A percentile compares a stretch with the other conserved stretches of the same genome.
Conservation (phyloP, 2,888 invertebrate genomes). For the Andrena dorsata region DNA sequence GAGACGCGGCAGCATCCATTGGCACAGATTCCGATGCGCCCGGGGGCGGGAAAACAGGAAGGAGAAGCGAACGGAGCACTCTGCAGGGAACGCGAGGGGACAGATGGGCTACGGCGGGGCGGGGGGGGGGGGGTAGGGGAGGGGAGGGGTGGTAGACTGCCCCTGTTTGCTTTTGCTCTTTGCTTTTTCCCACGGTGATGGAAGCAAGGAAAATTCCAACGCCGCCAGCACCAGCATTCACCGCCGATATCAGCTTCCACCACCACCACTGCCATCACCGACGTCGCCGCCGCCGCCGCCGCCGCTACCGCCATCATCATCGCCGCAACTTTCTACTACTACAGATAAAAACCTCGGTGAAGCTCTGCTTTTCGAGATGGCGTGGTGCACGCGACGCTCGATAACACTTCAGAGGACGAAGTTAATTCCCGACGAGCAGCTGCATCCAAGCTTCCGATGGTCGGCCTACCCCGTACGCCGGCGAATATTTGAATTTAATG, state of each 20-base stretch:
- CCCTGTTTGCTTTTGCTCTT: constrained; percentile 72
- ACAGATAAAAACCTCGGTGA: constrained; percentile 51
- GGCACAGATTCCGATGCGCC: constrained; percentile 78
- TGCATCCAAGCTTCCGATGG: constrained; percentile 37
- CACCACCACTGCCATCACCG: constrained; percentile 21
- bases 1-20: constrained; percentile 77
- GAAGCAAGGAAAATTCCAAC: constrained; percentile 69
- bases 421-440: constrained; percentile 64
- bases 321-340: constrained; percentile 54
- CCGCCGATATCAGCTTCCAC: constrained; percentile 62
- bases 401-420: constrained; percentile 67
- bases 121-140: constrained; percentile 22
- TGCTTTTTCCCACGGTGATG: constrained; percentile 65
- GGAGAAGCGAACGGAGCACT: constrained; percentile 28
- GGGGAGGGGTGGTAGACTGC: constrained; percentile 48
- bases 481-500: constrained; percentile 59
- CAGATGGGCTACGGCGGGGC: constrained; percentile 41
- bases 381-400: constrained; percentile 61
- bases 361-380: constrained; percentile 53
- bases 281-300: neutral
- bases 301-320: constrained; percentile 48
- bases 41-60: constrained; percentile 64
- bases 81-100: constrained; percentile 30
- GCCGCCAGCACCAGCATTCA: constrained; percentile 61
- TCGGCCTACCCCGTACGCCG: constrained; percentile 1